These are phyloP conservation scores for Lacerta agilis DNA, from an alignment of 2,797 vertebrate genomes.

Conservation along the genomic window DNA sequence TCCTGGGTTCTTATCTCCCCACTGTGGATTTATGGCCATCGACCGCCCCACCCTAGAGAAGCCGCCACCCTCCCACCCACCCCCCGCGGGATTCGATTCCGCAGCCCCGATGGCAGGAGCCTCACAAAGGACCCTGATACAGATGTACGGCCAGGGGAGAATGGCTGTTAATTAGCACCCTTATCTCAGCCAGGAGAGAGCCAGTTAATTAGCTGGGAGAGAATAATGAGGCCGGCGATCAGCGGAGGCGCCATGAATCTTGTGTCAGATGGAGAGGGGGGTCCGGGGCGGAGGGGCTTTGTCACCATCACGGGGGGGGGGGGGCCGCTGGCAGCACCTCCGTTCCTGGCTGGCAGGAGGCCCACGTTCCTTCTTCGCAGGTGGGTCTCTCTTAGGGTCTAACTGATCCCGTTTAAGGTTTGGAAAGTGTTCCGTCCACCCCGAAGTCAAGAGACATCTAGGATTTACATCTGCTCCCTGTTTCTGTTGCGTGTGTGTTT, in stretches of 20 bases:
- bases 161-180: conserved; percentile 58
- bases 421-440: background rate
- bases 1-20: conserved; percentile 19
- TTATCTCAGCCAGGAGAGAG: conserved; percentile 52
- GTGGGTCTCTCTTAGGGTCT: background rate
- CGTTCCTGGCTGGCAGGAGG: background rate
- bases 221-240: conserved; percentile 70
- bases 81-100: conserved; percentile 19
- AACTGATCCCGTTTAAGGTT: background rate
- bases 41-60: conserved; percentile 9
- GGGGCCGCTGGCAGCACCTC: background rate
- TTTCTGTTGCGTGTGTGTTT: background rate
- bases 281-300: background rate
- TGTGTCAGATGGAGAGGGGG: background rate
- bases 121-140: conserved; percentile 28
- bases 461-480: conserved; percentile 62
- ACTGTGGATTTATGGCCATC: conserved; percentile 36
- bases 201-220: conserved; percentile 76
- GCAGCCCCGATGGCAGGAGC: background rate
- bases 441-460: background rate
- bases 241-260: conserved; percentile 63
- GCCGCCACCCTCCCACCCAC: background rate
- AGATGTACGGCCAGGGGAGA: conserved; percentile 28
- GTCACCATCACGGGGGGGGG: background rate
- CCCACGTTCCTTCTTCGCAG: rapidly evolving